Percentiles rank a stretch among this genome's conserved stretches.
These are phyloP conservation scores for Microtus richardsoni DNA, from an alignment of 2,113 vertebrate genomes.

Conservation along the genomic window DNA sequence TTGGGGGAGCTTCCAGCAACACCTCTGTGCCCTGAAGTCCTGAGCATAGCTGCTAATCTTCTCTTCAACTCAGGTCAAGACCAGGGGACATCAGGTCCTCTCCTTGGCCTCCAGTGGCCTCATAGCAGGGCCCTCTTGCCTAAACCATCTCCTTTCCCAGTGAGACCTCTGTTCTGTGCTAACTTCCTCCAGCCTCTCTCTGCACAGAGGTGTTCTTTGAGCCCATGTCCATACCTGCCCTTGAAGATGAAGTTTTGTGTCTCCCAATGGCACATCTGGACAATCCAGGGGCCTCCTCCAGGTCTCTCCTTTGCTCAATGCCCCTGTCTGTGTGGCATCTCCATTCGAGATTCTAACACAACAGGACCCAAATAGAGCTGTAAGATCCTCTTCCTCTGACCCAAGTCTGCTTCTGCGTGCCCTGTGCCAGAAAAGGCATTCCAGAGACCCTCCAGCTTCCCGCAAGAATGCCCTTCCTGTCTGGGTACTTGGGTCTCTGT, in stretches of 20 bases:
- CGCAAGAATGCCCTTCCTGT: not conserved
- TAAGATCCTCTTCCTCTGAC: not conserved
- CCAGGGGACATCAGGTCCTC: not conserved
- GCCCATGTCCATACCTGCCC: not conserved
- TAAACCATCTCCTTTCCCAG: not conserved
- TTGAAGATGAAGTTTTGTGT: not conserved
- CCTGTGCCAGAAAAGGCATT: not conserved
- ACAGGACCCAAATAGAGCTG: too few relatives aligned
- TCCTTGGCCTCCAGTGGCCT: not conserved
- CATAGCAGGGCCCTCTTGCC: accelerated
- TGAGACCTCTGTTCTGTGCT: not conserved
- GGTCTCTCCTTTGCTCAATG: accelerated
- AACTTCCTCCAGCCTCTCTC: accelerated
- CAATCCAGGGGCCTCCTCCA: not conserved
- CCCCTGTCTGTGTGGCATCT: not conserved
- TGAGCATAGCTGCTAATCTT: accelerated
- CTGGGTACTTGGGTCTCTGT: too few relatives aligned
- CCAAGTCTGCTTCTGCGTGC: not conserved
- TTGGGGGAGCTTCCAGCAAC: too few relatives aligned
- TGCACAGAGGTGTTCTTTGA: accelerated
- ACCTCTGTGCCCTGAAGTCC: too few relatives aligned
- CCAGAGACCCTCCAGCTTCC: not conserved
- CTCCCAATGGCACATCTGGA: not conserved
- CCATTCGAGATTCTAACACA: not conserved
- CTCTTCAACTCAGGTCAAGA: not conserved